Base-by-base conservation (phyloP, 2,113 vertebrate species). In the Onychostoma macrolepis region DNA sequence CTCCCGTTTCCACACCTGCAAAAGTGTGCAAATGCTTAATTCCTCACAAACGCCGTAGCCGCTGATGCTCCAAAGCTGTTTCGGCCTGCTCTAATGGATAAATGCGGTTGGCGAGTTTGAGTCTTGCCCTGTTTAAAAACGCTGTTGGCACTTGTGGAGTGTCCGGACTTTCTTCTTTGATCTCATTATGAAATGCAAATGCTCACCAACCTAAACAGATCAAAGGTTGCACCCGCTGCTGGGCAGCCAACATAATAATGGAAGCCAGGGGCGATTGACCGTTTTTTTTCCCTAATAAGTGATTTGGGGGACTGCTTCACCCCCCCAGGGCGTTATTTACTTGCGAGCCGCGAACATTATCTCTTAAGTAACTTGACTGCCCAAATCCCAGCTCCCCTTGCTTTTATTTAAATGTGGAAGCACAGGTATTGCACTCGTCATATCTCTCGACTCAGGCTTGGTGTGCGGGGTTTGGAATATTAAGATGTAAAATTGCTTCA, bases 101-200 rank as follows among this genome's bases (percentile, higher is more conserved):
- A 84, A 69, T n/a, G 61, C 36, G 26, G 41, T 83, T 17, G 21
- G 26, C 13, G 45, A 53, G 88, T 91, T 87, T 88, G 76, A 93
- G 89, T 89, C 36, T 80, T 89, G 90, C 90, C 78, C 89, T 90
- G 89, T 91, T 90, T 85, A 88, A 89, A 92, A 89, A 88, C 81
- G 80, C 88, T 84, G 85, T 91, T 90, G 89, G 88, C 92, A 92
- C 91, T 92, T 92, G 89, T 88, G 86, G 89, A 85, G 87, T 92
- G 90, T 92, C 87, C 91, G 89, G 92, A 93, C 93, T 91, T 92
- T 71, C 92, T 80, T 85, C 74, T 93, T 94, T 94, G 93, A 95
- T 95, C 93, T 94, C 93, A 95, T 95, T 95, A 94, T 94, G 93
- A 94, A 95, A 95, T 95, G 94, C 95, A 95, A 95, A 95, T 95